Conservation (phyloP, 53 echinoderm and acorn worm genomes). For the Hippasteria phrygiana region DNA sequence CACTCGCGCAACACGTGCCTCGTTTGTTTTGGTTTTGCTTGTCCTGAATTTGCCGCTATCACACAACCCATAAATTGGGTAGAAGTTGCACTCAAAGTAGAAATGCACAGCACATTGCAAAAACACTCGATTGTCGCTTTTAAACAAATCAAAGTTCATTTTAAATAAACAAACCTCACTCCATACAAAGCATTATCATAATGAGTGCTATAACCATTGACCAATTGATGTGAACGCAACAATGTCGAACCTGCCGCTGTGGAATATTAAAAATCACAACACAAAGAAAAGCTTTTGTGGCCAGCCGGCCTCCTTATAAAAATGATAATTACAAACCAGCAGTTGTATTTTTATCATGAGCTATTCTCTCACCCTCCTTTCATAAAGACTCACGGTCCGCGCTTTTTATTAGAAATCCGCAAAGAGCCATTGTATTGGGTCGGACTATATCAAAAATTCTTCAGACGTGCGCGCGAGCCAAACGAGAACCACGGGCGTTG, state of each 20-base stretch:
- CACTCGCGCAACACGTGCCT: slow-evolving; percentile 54
- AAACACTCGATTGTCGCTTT: neutral
- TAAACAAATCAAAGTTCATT: neutral
- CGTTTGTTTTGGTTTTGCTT: slow-evolving; percentile 37
- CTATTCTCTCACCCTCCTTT: neutral
- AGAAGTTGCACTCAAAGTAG: neutral
- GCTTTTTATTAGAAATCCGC: slow-evolving; percentile 48
- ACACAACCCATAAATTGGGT: neutral
- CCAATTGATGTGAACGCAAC: neutral
- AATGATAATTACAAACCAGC: slow-evolving; percentile 15
- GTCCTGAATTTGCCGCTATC: too few relatives aligned
- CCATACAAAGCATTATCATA: neutral
- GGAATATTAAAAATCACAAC: slow-evolving; percentile 46
- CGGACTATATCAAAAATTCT: too few relatives aligned
- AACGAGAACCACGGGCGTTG: slow-evolving; percentile 19
- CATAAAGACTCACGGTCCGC: slow-evolving; percentile 29
- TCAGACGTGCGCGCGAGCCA: neutral
- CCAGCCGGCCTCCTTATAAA: slow-evolving; percentile 6
- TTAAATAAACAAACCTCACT: neutral
- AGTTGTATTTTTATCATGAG: slow-evolving; percentile 30
- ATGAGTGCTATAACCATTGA: neutral
- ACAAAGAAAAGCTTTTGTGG: slow-evolving; percentile 53
- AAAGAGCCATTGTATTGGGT: slow-evolving; percentile 36
- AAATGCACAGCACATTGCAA: neutral
- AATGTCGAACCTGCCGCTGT: slow-evolving; percentile 1